These are phyloP conservation scores for Melinaea marsaeus DNA, from an alignment of 2,888 invertebrate genomes.

Conservation along the genomic window DNA sequence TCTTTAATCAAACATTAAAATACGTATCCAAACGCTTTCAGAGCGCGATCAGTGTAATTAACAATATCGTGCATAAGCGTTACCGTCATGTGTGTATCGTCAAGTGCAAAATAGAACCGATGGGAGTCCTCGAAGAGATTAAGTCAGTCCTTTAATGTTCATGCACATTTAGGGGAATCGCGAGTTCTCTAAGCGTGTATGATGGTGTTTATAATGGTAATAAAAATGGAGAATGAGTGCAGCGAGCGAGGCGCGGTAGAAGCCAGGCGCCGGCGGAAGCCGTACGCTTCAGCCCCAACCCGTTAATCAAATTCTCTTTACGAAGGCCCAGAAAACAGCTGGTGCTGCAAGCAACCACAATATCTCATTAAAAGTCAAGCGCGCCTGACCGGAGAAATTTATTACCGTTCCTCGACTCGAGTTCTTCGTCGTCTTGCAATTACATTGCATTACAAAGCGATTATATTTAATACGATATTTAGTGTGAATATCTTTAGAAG, in stretches of 20 bases:
- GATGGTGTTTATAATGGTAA: conserved; percentile 24
- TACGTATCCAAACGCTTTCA: conserved; percentile 19
- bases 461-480: not conserved
- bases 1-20: conserved; percentile 12
- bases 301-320: conserved; percentile 52
- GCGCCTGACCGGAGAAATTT: conserved; percentile 41
- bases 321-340: conserved; percentile 82
- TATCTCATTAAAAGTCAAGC: conserved; percentile 56
- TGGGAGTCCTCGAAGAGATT: not conserved
- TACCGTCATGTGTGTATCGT: conserved; percentile 14
- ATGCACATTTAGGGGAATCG: conserved; percentile 18
- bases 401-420: conserved; percentile 27
- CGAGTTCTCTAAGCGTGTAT: conserved; percentile 23
- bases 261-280: conserved; percentile 31
- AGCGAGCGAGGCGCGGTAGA: conserved; percentile 41
- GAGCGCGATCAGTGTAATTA: conserved; percentile 19
- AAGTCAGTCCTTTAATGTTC: conserved; percentile 2
- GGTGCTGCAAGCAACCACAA: conserved; percentile 80
- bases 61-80: conserved; percentile 26
- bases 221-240: conserved; percentile 31
- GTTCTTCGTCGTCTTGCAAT: not conserved
- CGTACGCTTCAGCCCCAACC: conserved; percentile 30
- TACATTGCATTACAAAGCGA: not conserved
- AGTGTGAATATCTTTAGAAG: not conserved
- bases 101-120: not conserved